Base-by-base conservation (phyloP, 2,797 vertebrate species). In the Sciurus carolinensis region DNA sequence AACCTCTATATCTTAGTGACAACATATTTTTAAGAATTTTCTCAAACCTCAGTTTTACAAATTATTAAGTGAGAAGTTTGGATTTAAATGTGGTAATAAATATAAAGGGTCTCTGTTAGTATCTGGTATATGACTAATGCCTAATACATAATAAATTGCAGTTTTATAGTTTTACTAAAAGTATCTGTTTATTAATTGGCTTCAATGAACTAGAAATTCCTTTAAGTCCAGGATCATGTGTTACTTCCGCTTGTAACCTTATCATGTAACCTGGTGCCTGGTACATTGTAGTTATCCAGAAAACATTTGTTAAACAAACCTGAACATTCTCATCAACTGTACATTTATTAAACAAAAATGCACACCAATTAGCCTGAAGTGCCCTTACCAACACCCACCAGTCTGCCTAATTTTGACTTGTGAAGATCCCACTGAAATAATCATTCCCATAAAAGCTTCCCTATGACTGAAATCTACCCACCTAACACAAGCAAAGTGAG, bases 21-120 rank as follows among this genome's bases (percentile, higher is more conserved):
- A 86, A 1, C 67, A 52, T 83, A 15, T 83, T 24, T 96, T 86
- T 22, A 47, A 39, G 17, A 77, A 84, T 17, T 71, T 83, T 44
- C 81, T 11, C 30, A 94, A 90, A 10, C 26, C 69, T 94, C 42
- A 47, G 30, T 72, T 95, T 94, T 67, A 93, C 76, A 85, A 52
- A 90, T 18, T 62, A 50, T 39, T 17, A 94, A 44, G 18, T 75
- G 13, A 14, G 17, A 24, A 18, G 36, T 62, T 54, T 11, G 30
- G 7, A 57, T 39, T 83, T 85, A 39, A 84, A 71, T 30, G 11
- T 59, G 2, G 3, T 30, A 36, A 71, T n/a, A 28, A 86, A 18
- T 44, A 30, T 15, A 17, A 79, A 71, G 7, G 71, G 9, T 10
- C n/a, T 47, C 39, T 7, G 10, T n/a, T 59, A 66, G 33, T 71